Percentiles rank a stretch among this genome's conserved stretches.
These are phyloP conservation scores for Parnassius mnemosyne DNA, from an alignment of 2,888 invertebrate genomes.

Conservation along the genomic window DNA sequence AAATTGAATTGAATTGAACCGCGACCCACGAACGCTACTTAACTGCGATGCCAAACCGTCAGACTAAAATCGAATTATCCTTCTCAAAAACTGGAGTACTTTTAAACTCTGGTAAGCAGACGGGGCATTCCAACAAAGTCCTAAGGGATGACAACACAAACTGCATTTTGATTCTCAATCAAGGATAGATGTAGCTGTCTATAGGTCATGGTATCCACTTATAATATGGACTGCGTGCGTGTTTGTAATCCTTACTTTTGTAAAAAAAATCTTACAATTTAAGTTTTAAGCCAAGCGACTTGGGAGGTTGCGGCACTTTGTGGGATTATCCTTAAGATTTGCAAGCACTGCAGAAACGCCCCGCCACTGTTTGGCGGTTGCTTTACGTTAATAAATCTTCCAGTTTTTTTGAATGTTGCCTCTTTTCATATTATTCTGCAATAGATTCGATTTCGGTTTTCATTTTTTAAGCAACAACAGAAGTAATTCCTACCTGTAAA, in stretches of 20 bases:
- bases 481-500: slow-evolving; percentile 3
- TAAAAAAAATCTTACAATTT: not conserved
- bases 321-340: slow-evolving; percentile 51
- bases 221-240: too few species aligned
- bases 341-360: slow-evolving; percentile 29
- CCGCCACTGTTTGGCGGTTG: slow-evolving; percentile 17
- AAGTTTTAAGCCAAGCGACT: slow-evolving; percentile 30
- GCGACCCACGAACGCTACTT: too few species aligned
- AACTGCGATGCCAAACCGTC: too few species aligned
- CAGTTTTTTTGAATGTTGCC: slow-evolving; percentile 6
- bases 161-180: too few species aligned
- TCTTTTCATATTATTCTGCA: slow-evolving; percentile 15
- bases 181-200: too few species aligned
- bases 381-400: slow-evolving; percentile 25
- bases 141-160: too few species aligned
- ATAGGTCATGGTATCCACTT: too few species aligned
- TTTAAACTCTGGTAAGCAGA: too few species aligned
- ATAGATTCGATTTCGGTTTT: slow-evolving; percentile 4
- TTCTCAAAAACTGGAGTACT: too few species aligned
- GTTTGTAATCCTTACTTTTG: too few species aligned
- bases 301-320: slow-evolving; percentile 66
- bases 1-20: not conserved
- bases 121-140: too few species aligned
- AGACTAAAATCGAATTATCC: too few species aligned
- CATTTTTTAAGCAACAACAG: slow-evolving; percentile 8